Conservation (phyloP, 2,113 vertebrate species). For the Poicephalus meyeri region DNA sequence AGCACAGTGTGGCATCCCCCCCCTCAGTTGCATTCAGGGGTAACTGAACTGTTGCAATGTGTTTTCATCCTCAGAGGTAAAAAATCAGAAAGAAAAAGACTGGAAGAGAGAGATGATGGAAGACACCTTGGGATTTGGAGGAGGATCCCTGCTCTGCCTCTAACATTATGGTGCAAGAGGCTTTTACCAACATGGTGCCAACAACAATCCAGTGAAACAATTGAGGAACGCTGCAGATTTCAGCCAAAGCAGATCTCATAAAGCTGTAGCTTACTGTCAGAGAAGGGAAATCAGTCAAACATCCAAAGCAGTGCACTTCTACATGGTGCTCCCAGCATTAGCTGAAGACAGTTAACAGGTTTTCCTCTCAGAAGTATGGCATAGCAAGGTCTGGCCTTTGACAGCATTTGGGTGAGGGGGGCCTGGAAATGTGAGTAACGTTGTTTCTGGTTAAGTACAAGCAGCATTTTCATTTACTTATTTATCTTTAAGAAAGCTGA, state of each 20-base stretch:
- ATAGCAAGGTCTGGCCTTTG: not conserved
- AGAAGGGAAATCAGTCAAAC: not conserved
- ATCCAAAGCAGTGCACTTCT: not conserved
- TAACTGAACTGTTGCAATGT: not conserved
- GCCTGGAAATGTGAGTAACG: not conserved
- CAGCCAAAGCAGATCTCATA: not conserved
- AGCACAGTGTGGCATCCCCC: accelerated
- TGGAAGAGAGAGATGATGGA: not conserved
- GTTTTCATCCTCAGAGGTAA: not conserved
- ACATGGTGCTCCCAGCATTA: not conserved
- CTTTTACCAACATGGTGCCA: not conserved
- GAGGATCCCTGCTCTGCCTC: not conserved
- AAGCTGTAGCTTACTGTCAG: not conserved
- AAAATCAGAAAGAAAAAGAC: not conserved
- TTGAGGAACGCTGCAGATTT: not conserved
- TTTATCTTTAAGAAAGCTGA: not conserved
- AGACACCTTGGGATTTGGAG: not conserved
- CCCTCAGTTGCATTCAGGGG: not conserved
- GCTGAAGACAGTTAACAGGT: not conserved
- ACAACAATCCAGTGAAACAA: not conserved
- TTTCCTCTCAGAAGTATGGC: not conserved
- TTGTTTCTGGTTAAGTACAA: constrained; percentile 31
- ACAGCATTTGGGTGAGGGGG: not conserved
- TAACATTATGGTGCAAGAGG: not conserved
- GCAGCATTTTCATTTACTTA: not conserved